These are phyloP conservation scores for Chloroceryle amazona DNA, from an alignment of 2,797 vertebrate species.

Conservation along the genomic window DNA sequence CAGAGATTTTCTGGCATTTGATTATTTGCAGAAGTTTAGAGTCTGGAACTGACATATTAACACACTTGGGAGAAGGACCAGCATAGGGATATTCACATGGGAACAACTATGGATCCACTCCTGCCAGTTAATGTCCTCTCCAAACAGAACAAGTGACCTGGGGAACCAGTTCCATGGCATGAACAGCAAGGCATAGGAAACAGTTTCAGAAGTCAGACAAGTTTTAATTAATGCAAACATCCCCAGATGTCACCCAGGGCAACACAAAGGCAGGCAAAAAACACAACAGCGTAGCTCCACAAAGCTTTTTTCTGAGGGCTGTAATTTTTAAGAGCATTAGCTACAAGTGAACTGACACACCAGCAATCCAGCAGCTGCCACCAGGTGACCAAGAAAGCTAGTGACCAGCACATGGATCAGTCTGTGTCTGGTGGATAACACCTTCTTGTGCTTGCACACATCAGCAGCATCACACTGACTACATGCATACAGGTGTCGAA, in stretches of 20 bases:
- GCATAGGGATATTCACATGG: not conserved
- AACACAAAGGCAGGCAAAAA: not conserved
- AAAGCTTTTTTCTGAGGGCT: not conserved
- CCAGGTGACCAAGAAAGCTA: not conserved
- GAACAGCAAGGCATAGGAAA: not conserved
- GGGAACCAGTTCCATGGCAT: not conserved
- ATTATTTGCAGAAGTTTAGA: not conserved
- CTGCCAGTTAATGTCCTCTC: not conserved
- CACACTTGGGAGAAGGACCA: not conserved
- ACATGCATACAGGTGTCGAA: not conserved
- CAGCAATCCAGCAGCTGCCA: not conserved
- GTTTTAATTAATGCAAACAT: not conserved
- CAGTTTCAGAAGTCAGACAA: not conserved
- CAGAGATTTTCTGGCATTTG: not conserved
- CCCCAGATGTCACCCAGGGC: not conserved
- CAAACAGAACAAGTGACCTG: not conserved
- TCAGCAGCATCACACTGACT: not conserved
- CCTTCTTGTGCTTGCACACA: not conserved
- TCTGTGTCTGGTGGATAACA: not conserved
- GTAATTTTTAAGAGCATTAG: not conserved
- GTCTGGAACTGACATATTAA: not conserved
- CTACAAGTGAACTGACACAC: not conserved
- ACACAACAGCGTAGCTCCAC: not conserved
- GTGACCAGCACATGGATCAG: not conserved
- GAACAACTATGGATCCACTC: not conserved